phyloP scores from a whole-genome alignment of 2,888 invertebrate genomes.

The Drosophila longiperda region DNA sequence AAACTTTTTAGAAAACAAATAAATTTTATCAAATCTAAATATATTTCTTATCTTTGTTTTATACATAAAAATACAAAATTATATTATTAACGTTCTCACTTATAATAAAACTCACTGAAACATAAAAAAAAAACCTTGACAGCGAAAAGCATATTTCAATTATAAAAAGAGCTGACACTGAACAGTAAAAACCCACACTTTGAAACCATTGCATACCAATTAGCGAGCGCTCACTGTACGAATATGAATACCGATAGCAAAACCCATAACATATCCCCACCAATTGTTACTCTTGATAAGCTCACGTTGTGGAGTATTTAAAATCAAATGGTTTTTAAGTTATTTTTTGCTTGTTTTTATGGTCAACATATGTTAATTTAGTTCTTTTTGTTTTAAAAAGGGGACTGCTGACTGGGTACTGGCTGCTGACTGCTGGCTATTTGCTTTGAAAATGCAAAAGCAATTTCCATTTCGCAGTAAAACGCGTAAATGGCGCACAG shows the following conservation, averaged over 20 bases:
- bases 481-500: constrained; percentile 49
- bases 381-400: constrained; percentile 30
- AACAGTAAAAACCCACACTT: neutral
- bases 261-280: neutral
- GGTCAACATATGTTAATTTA: constrained; percentile 66
- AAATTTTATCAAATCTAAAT: neutral
- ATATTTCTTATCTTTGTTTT: neutral
- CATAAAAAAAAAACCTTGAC: neutral
- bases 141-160: neutral
- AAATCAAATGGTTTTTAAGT: constrained; percentile 56
- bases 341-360: constrained; percentile 24
- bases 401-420: constrained; percentile 5
- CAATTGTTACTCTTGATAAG: constrained; percentile 59
- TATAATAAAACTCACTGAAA: neutral
- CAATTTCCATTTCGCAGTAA: constrained; percentile 73
- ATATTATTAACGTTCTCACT: neutral
- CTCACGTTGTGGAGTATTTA: constrained; percentile 43
- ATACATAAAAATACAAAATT: neutral
- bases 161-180: neutral
- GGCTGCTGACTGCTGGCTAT: constrained; percentile 15
- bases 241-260: constrained; percentile 11
- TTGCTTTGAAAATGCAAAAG: constrained; percentile 63
- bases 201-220: neutral
- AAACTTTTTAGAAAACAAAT: too few relatives aligned
- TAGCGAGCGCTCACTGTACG: constrained; percentile 4